A percentile compares a stretch with the other conserved stretches of the same genome.
Evolutionary conservation across 1,140 invertebrate species (phyloP).

Genomic region (Orchesella cincta): DNA sequence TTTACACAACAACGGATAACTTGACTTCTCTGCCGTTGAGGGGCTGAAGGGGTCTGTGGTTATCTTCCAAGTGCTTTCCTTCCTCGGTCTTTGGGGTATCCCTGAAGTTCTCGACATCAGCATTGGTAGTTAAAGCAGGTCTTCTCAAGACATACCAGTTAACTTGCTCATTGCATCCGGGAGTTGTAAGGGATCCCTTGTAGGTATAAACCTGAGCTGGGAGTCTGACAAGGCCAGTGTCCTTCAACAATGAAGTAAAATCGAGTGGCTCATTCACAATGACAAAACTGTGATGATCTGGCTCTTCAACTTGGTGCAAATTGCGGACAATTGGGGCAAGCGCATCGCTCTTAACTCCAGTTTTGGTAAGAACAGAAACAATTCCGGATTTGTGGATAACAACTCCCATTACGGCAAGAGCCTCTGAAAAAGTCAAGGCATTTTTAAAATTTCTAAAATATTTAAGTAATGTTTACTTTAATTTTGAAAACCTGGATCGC

Average conservation of each 20-base stretch:
- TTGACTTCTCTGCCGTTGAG: not conserved
- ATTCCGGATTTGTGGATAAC: not conserved
- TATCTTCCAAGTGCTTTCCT: not conserved
- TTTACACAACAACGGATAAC: too few species aligned
- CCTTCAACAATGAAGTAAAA: not conserved
- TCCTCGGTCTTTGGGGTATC: not conserved
- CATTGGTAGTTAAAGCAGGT: not conserved
- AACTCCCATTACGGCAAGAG: not conserved
- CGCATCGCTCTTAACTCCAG: too few species aligned
- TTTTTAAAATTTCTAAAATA: too few species aligned
- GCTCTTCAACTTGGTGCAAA: not conserved
- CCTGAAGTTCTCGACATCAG: not conserved
- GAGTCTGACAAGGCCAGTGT: too few species aligned
- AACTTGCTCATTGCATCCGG: conserved; percentile 30
- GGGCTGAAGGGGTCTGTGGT: not conserved
- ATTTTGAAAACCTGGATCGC: not conserved
- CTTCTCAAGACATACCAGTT: conserved; percentile 22
- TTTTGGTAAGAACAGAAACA: too few species aligned
- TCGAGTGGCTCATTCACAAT: conserved; percentile 9
- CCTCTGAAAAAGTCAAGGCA: not conserved
- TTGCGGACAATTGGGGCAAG: not conserved
- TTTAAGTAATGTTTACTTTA: too few species aligned
- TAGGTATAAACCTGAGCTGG: conserved; percentile 12
- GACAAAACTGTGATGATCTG: too few species aligned
- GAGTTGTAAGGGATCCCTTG: conserved; percentile 24